Evolutionary conservation across 2,888 invertebrate genomes (phyloP).

Genomic region (Idaea aversata): DNA sequence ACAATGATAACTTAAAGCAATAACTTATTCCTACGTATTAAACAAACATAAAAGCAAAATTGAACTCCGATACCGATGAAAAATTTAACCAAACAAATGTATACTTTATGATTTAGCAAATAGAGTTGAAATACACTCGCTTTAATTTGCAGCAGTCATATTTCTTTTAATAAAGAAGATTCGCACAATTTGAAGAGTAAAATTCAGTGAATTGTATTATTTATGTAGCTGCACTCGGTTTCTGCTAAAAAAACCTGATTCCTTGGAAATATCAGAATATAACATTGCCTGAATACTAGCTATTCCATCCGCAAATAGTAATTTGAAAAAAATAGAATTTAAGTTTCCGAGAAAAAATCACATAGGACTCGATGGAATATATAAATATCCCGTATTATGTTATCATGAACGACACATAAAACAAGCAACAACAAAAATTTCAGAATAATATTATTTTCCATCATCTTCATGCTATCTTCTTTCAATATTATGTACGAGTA

Average conservation of each 20-base stretch:
- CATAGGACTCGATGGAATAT: too few species aligned
- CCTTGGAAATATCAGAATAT: too few species aligned
- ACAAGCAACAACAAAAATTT: too few species aligned
- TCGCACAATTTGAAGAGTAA: background rate
- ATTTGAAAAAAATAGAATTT: too few species aligned
- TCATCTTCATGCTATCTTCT: too few species aligned
- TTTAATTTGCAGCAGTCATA: background rate
- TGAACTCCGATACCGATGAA: background rate
- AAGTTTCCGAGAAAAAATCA: too few species aligned
- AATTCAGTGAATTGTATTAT: background rate
- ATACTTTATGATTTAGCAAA: background rate
- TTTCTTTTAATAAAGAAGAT: background rate
- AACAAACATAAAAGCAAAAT: conserved; percentile 3
- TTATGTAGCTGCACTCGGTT: background rate
- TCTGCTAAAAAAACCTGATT: background rate
- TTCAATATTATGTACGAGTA: too few species aligned
- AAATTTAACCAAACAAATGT: background rate
- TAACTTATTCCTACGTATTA: background rate
- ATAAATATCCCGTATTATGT: too few species aligned
- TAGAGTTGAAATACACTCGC: background rate
- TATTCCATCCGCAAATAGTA: too few species aligned
- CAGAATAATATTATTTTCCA: too few species aligned
- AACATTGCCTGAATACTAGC: too few species aligned
- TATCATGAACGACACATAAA: too few species aligned
- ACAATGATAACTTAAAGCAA: background rate